Evolutionary conservation across 2,113 vertebrate species (phyloP).

Genomic region (Otolemur garnettii): DNA sequence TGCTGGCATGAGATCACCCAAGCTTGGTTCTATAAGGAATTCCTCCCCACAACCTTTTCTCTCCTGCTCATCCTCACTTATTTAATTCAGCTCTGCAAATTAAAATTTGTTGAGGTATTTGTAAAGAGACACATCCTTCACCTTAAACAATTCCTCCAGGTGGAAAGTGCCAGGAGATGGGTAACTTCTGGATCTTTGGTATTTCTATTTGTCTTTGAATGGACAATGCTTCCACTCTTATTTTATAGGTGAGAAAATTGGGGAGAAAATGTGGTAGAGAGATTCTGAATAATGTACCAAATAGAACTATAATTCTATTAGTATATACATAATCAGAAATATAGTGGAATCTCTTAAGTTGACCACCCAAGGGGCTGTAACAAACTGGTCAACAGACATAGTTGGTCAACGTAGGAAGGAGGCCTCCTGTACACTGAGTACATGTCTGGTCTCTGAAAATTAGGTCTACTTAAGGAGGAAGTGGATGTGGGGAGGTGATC

Average conservation of each 20-base stretch:
- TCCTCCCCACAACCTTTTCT: background rate
- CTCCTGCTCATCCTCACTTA: background rate
- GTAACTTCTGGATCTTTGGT: background rate
- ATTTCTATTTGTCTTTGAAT: background rate
- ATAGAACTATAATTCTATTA: conserved; percentile 20
- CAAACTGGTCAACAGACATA: no score
- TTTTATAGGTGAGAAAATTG: background rate
- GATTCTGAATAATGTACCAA: background rate
- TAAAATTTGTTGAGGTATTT: conserved; percentile 2
- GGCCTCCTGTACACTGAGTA: no score
- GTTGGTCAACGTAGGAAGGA: no score
- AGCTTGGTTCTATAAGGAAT: background rate
- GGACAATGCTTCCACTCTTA: background rate
- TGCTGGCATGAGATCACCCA: background rate
- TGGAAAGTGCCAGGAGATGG: background rate
- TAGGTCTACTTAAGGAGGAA: no score
- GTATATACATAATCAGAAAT: conserved; percentile 20
- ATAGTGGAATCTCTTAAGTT: no score
- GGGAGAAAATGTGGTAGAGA: background rate
- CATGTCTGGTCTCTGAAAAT: no score
- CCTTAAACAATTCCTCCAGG: background rate
- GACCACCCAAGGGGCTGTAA: no score
- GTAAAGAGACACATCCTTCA: background rate
- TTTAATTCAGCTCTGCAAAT: conserved; percentile 36
- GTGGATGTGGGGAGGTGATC: no score